phyloP scores from a whole-genome alignment of 1,140 invertebrate species.

The Thaumetopoea pityocampa region DNA sequence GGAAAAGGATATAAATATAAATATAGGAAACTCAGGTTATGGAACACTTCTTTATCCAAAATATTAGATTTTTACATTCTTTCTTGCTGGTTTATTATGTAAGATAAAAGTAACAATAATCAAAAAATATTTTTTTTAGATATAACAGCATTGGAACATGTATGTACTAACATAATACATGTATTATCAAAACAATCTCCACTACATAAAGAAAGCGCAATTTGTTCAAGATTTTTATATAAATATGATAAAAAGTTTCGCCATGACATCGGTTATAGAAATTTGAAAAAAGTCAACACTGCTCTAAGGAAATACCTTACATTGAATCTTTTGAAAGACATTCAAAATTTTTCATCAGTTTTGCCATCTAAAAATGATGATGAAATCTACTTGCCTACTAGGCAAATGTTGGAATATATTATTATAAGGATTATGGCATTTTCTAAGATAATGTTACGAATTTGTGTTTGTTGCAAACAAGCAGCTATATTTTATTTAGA shows the following conservation, averaged over 20 bases:
- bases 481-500: constrained; percentile 73
- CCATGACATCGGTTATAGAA: constrained; percentile 77
- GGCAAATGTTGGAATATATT: constrained; percentile 78
- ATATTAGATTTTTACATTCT: no score
- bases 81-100: no score
- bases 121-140: constrained; percentile 39
- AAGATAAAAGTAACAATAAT: no score
- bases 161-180: constrained; percentile 46
- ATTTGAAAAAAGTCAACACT: constrained; percentile 76
- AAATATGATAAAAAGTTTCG: constrained; percentile 79
- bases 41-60: no score
- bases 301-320: constrained; percentile 75
- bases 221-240: constrained; percentile 77
- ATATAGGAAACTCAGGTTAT: no score
- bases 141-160: constrained; percentile 36
- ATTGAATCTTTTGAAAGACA: constrained; percentile 66
- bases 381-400: constrained; percentile 69
- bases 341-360: constrained; percentile 52
- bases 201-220: constrained; percentile 75
- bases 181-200: constrained; percentile 70
- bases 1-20: no score
- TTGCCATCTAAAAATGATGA: constrained; percentile 36
- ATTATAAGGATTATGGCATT: constrained; percentile 76
- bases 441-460: constrained; percentile 75
- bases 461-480: constrained; percentile 66